Evolutionary conservation across 2,113 vertebrate genomes (phyloP), one percentile per base, ranked within the genome.

Genomic region (Oreochromis spilurus): DNA sequence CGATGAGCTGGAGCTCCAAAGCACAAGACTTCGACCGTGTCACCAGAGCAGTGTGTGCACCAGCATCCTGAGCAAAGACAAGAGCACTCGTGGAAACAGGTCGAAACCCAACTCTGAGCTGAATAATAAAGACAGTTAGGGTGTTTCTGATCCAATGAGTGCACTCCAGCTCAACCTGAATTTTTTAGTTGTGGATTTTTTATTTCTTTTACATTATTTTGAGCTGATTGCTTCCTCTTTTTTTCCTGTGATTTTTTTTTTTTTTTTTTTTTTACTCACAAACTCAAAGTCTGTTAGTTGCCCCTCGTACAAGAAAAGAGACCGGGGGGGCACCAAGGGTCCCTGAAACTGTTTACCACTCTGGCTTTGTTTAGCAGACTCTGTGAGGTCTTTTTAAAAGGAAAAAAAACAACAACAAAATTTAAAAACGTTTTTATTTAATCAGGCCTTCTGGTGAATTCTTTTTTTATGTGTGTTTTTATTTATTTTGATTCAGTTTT

Each of bases 11-110:
- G 93, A 96, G 82, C 94, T 96, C 13, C 93, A 72, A 54, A 94
- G 92, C 81, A 93, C 91, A 6, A 91, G 95, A 57, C 94, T 93
- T 53, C 88, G 90, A 53, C 93, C 91, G 1, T 91, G 93, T 24
- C 90, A 86, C 84, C 95, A 94, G 80, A 95, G 94, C 92, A 96
- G 95, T 92, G 94, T 95, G 95, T 96, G 96, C 93, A 96, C 96
- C 92, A 95, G 94, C 81, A 85, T 96, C 84, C 90, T 93, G 55
- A 93, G 91, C 89, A 93, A 93, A 81, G 86, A 89, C 53, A 95
- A 94, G 85, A 95, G 94, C 58, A 31, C 82, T 6, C 81, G 29
- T 79, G 88, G 87, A 87, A 89, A 87, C 67, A 82, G 80, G 62
- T 87, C 85, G 21, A 82, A 84, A 84, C 36, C 52, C 7, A 91